A percentile compares a stretch with the other conserved stretches of the same genome.
Evolutionary conservation across 2,797 vertebrate genomes (phyloP).

Genomic region (Molossus molossus): DNA sequence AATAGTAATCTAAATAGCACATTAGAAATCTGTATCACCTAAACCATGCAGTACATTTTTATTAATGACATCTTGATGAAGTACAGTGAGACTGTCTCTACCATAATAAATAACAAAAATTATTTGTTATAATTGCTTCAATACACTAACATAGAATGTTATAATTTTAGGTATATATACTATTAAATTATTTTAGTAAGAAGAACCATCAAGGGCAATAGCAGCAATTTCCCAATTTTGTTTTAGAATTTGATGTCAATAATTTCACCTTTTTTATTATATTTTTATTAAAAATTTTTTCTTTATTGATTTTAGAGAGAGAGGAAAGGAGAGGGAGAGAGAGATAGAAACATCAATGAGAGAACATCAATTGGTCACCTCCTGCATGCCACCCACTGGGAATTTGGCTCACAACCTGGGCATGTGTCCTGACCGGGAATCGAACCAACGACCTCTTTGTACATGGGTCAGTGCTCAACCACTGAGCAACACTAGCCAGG

Average conservation of each 20-base stretch:
- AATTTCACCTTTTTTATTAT: background rate
- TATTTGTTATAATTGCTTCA: background rate
- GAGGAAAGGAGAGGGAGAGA: too few relatives aligned
- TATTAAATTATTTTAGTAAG: background rate
- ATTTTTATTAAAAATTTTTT: too few relatives aligned
- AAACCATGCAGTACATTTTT: constrained; percentile 34
- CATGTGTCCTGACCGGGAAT: too few relatives aligned
- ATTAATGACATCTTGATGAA: background rate
- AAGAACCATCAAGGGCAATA: background rate
- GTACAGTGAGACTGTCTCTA: background rate
- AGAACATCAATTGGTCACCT: too few relatives aligned
- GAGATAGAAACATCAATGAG: too few relatives aligned
- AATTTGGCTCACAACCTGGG: too few relatives aligned
- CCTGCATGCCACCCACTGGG: too few relatives aligned
- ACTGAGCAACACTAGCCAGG: too few relatives aligned
- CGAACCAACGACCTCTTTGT: too few relatives aligned
- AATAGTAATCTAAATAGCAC: background rate
- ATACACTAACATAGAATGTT: background rate
- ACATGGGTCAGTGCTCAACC: too few relatives aligned
- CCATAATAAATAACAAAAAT: background rate
- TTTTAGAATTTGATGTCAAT: background rate
- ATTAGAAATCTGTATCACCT: background rate
- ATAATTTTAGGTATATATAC: background rate
- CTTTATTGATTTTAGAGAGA: too few relatives aligned
- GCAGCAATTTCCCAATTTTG: background rate